Evolutionary conservation across 2,113 vertebrate species (phyloP).

Genomic region (Oryzias celebensis): DNA sequence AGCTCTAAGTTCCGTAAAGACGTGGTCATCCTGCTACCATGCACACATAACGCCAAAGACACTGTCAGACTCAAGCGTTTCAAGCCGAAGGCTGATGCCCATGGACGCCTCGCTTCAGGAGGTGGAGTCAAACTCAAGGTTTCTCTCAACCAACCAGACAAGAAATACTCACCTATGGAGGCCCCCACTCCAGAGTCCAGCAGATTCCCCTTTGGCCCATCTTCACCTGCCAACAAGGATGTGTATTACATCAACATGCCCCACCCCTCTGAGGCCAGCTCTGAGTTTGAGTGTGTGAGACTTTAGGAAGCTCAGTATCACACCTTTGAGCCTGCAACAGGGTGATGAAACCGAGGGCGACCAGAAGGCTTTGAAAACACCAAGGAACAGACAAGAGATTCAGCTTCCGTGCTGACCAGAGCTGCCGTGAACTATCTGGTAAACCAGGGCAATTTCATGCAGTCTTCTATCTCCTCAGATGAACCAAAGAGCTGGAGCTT

Average conservation of each 20-base stretch:
- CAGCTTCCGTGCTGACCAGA: no score
- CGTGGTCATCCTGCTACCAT: slow-evolving; percentile 73
- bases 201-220: slow-evolving; percentile 63
- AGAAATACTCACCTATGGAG: slow-evolving; percentile 34
- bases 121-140: slow-evolving; percentile 20
- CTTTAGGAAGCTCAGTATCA: slow-evolving; percentile 38
- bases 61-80: slow-evolving; percentile 76
- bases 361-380: no score
- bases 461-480: no score
- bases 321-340: background rate
- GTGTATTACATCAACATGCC: slow-evolving; percentile 64
- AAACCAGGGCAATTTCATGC: no score
- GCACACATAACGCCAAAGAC: slow-evolving; percentile 69
- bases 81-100: slow-evolving; percentile 70
- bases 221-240: slow-evolving; percentile 62
- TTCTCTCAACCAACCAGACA: slow-evolving; percentile 13
- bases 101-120: background rate
- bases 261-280: slow-evolving; percentile 48
- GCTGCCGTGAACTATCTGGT: no score
- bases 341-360: no score
- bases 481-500: no score
- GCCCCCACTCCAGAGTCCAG: slow-evolving; percentile 59
- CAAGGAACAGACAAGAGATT: no score
- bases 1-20: slow-evolving; percentile 84
- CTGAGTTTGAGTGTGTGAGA: slow-evolving; percentile 80